Evolutionary conservation across 2,888 invertebrate species (phyloP), one percentile per base, ranked within the genome.

Genomic region (Cremastobaeus sp.): DNA sequence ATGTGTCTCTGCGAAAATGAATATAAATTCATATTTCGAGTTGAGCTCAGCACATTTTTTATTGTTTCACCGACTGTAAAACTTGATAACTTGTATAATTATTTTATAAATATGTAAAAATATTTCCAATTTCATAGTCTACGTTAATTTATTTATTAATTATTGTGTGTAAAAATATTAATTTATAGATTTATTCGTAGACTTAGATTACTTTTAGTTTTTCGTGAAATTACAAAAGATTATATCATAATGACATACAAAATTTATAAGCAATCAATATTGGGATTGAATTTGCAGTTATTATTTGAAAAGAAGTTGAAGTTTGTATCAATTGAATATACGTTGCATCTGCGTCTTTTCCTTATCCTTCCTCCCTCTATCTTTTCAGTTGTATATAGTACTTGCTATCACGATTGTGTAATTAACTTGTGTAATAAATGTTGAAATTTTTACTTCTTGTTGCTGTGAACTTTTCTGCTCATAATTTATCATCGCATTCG

Each of bases 51-150:
- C n/a, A n/a, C n/a, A n/a, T n/a, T n/a, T n/a, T n/a, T n/a, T n/a
- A n/a, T n/a, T n/a, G n/a, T n/a, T n/a, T n/a, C n/a, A n/a, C n/a
- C n/a, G n/a, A n/a, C n/a, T n/a, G n/a, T n/a, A n/a, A n/a, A n/a
- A n/a, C n/a, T n/a, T n/a, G n/a, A 34, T 37, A 11, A 50, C 41
- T 43, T 68, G 59, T 68, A 59, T 35, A 59, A 50, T 68, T 59
- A 14, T 55, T 60, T 52, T 69, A 69, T 69, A 69, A 69, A 69
- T 69, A 69, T 69, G 59, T 69, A 69, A 60, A 69, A 69, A 69
- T 30, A 12, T 37, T n/a, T 52, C 32, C 0, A 21, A 32, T 28
- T 25, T 17, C 5, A 11, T 39, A 50, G 12, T 2, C 11, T 41
- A 32, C 32, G 20, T 59, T 57, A 43, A 57, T 14, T 59, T 43